Base-by-base conservation (phyloP, 2,797 vertebrate species). In the Melanotaenia nigrans region DNA sequence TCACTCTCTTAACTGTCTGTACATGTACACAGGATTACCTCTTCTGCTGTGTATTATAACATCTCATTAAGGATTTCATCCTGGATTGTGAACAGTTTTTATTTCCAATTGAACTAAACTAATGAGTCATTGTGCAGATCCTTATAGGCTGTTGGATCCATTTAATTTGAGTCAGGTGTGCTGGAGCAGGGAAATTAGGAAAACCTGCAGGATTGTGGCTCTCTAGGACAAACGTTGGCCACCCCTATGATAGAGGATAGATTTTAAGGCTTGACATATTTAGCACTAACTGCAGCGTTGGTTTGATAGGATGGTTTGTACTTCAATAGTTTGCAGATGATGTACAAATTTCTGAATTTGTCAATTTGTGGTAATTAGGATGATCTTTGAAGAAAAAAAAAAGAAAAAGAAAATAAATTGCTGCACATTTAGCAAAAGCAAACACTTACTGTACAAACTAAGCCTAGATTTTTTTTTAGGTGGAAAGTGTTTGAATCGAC, bases 251-350 rank as follows among this genome's bases (percentile, higher is more conserved):
- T 67, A 78, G 84, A 86, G 63, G 88, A 86, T 71, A 33, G 65
- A 87, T 74, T 55, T 66, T 70, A 66, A 75, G 75, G 62, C 74
- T 80, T 84, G 90, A 92, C 83, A 90, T 88, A 85, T 89, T 89
- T 85, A 81, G 84, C 71, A 38, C 42, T 0, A 74, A 68, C 58
- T 63, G 61, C 55, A 57, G 56, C 13, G 28, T 32, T 79, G 38
- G 69, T 85, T 77, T 69, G 66, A 88, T 74, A 42, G 66, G 82
- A 85, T 75, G 68, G 63, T 20, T 4, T 83, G 57, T 5, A 70
- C 64, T 71, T 81, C 64, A 61, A 68, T 58, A 11, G 54, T 3
- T 69, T 79, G 79, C 74, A 85, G 63, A 87, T 85, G 71, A 38
- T 51, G 51, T 33, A 13, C 32, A 68, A 67, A 77, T 66, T 33